These are phyloP conservation scores for Liodrosophila aerea DNA, from an alignment of 2,888 invertebrate species.

Conservation along the genomic window DNA sequence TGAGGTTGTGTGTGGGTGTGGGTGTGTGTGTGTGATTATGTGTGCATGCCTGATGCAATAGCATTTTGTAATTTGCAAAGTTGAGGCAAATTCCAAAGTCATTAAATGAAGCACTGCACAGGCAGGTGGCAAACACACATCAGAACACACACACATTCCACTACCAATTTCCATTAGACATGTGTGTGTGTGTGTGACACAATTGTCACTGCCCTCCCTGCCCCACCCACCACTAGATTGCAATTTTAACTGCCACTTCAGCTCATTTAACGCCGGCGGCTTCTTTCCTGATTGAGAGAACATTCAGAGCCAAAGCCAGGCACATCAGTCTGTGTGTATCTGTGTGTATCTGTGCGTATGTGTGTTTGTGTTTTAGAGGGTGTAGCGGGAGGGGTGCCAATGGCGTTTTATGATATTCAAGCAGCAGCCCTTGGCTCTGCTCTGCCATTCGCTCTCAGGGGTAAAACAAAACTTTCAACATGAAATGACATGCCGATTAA, in stretches of 20 bases:
- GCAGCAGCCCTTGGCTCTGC: not conserved
- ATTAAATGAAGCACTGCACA: slow-evolving; percentile 27
- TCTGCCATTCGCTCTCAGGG: slow-evolving; percentile 20
- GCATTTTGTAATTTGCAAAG: slow-evolving; percentile 6
- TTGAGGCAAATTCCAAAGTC: slow-evolving; percentile 23
- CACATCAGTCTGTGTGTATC: slow-evolving; percentile 10
- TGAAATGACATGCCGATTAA: slow-evolving; percentile 71
- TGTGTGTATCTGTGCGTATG: not conserved
- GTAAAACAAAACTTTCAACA: slow-evolving; percentile 64
- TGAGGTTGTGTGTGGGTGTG: no score
- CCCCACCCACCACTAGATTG: slow-evolving; percentile 8
- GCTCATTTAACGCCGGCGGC: slow-evolving; percentile 53
- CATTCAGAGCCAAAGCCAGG: slow-evolving; percentile 24
- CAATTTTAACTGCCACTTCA: slow-evolving; percentile 49
- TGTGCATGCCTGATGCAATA: not conserved
- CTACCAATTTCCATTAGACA: not conserved
- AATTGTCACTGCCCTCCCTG: not conserved
- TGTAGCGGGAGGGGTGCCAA: slow-evolving; percentile 21
- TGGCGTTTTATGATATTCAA: slow-evolving; percentile 44
- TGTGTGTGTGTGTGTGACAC: not conserved
- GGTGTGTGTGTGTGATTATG: not conserved
- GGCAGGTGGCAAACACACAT: not conserved
- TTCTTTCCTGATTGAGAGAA: slow-evolving; percentile 47
- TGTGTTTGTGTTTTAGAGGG: not conserved
- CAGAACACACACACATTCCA: not conserved